These are phyloP conservation scores for Alcis repandata DNA, from an alignment of 2,888 invertebrate species.

Conservation along the genomic window DNA sequence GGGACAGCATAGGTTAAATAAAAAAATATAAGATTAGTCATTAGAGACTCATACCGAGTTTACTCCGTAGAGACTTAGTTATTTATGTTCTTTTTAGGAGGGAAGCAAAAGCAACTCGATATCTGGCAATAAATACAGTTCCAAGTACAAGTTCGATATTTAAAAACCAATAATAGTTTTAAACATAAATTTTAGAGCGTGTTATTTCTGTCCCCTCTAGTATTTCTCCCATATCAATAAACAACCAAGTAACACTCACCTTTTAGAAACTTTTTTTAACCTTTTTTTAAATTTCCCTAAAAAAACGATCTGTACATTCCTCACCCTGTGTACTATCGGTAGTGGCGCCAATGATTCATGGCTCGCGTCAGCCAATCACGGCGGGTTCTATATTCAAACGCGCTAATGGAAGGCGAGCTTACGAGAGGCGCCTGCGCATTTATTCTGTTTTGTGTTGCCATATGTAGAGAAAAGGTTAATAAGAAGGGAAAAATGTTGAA, in stretches of 20 bases:
- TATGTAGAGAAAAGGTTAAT: constrained; percentile 25
- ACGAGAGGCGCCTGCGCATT: constrained; percentile 74
- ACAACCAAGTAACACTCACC: constrained; percentile 31
- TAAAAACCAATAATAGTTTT: constrained; percentile 4
- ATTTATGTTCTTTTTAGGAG: too few relatives aligned
- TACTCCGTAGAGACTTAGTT: too few relatives aligned
- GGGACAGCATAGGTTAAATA: too few relatives aligned
- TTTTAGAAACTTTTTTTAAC: too few relatives aligned
- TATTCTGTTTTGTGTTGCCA: constrained; percentile 64
- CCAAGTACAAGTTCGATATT: background rate
- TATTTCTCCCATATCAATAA: constrained; percentile 35
- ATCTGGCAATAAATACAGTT: too few relatives aligned
- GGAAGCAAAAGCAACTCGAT: too few relatives aligned
- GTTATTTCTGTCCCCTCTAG: constrained; percentile 2
- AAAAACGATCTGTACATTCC: constrained; percentile 46
- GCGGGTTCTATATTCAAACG: constrained; percentile 79
- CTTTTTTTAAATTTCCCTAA: constrained; percentile 43
- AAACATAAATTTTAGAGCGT: background rate
- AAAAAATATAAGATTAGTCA: too few relatives aligned
- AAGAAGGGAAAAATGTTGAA: background rate
- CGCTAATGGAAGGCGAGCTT: constrained; percentile 82
- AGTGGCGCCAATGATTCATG: constrained; percentile 79
- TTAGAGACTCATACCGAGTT: too few relatives aligned
- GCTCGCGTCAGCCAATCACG: constrained; percentile 66
- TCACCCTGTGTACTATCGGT: constrained; percentile 43